Evolutionary conservation across 2,797 vertebrate species (phyloP).

Genomic region (Falco berigora): DNA sequence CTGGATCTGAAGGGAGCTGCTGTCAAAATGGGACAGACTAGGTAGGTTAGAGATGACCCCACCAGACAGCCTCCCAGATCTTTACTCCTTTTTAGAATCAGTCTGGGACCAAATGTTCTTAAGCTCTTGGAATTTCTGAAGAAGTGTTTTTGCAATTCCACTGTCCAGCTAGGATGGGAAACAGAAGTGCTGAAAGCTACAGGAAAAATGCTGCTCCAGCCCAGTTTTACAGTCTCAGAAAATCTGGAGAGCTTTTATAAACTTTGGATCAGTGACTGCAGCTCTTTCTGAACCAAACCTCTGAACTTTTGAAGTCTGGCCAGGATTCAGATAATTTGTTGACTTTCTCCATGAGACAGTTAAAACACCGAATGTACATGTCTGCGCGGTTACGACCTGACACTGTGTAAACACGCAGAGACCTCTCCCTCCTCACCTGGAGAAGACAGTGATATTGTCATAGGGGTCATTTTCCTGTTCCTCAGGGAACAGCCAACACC

Average conservation of each 20-base stretch:
- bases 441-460: background rate
- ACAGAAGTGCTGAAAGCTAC: slow-evolving; percentile 57
- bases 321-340: slow-evolving; percentile 13
- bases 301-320: slow-evolving; percentile 32
- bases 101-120: slow-evolving; percentile 57
- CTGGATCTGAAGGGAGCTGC: background rate
- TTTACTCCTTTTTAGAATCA: slow-evolving; percentile 49
- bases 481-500: background rate
- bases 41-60: slow-evolving; percentile 2
- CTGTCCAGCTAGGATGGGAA: slow-evolving; percentile 49
- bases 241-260: slow-evolving; percentile 40
- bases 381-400: rapidly evolving
- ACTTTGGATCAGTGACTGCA: slow-evolving; percentile 24
- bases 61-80: slow-evolving; percentile 20
- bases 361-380: background rate
- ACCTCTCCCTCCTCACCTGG: background rate
- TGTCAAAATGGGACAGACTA: background rate
- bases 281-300: slow-evolving; percentile 44
- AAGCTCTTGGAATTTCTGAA: slow-evolving; percentile 59
- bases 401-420: background rate
- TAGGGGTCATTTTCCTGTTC: background rate
- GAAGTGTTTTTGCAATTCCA: slow-evolving; percentile 26
- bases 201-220: slow-evolving; percentile 42
- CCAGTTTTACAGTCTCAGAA: slow-evolving; percentile 51
- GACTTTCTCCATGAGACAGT: background rate